Percentiles rank a stretch among this genome's conserved stretches.
Conservation (phyloP, 2,888 invertebrate genomes). For the Troilus luridus region DNA sequence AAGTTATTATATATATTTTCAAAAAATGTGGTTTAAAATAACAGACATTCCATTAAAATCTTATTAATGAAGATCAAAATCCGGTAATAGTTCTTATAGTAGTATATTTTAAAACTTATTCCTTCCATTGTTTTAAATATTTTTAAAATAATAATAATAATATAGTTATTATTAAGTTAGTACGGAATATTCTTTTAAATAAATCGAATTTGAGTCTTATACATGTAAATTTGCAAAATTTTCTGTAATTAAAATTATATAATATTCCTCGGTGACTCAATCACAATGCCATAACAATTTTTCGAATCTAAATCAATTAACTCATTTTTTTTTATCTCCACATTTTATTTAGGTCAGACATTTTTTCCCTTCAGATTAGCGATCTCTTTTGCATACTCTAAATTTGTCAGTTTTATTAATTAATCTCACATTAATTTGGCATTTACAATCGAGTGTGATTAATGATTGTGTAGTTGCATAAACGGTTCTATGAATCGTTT, state of each 20-base stretch:
- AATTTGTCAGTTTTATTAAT: constrained; percentile 12
- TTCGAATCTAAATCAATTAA: constrained; percentile 26
- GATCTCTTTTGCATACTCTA: not conserved
- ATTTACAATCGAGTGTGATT: not conserved
- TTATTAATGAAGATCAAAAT: no score
- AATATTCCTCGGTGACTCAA: not conserved
- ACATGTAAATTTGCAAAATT: not conserved
- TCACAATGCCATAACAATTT: not conserved
- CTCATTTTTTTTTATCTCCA: not conserved
- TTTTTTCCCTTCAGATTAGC: constrained; percentile 2
- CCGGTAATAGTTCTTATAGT: no score
- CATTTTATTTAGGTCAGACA: constrained; percentile 42
- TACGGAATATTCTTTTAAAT: no score
- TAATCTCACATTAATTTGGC: not conserved
- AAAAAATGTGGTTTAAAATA: no score
- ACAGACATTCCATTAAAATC: no score
- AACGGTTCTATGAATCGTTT: not conserved
- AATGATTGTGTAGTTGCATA: not conserved
- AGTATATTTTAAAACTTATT: no score
- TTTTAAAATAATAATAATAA: no score
- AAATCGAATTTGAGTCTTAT: no score
- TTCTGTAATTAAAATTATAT: not conserved
- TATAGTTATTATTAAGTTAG: no score
- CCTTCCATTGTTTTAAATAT: no score
- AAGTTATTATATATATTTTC: no score